phyloP scores from a whole-genome alignment of 1,140 invertebrate species.

The Drosophila oshimai region DNA sequence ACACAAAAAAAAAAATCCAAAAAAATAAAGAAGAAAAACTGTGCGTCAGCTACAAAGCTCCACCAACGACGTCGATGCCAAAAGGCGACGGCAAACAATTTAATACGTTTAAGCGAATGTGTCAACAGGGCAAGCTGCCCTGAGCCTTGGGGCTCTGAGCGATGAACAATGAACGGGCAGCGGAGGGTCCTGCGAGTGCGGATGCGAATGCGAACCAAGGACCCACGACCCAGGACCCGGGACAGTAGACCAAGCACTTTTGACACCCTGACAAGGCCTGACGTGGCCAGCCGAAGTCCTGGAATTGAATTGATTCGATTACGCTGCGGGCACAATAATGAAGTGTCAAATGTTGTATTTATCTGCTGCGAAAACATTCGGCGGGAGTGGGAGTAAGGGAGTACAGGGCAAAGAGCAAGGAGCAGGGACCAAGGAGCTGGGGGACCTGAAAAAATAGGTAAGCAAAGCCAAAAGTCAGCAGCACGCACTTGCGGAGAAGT shows the following conservation, averaged over 20 bases:
- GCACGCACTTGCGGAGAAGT: conserved; percentile 14
- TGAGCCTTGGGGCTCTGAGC: conserved; percentile 57
- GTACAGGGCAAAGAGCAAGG: too few species aligned
- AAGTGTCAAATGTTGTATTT: conserved; percentile 82
- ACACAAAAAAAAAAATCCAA: background rate
- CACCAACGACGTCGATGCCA: conserved; percentile 41
- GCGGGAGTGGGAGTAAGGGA: background rate
- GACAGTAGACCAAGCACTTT: conserved; percentile 70
- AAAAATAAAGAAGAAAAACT: conserved; percentile 31
- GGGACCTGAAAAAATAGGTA: conserved; percentile 24
- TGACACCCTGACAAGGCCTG: conserved; percentile 62
- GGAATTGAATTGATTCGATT: conserved; percentile 81
- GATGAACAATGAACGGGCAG: conserved; percentile 29
- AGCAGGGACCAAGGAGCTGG: too few species aligned
- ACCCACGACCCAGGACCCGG: conserved; percentile 28
- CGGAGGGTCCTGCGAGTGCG: conserved; percentile 3
- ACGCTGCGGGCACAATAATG: conserved; percentile 81
- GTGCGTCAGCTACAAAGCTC: conserved; percentile 50
- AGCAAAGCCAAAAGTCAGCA: conserved; percentile 22
- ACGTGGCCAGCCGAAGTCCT: conserved; percentile 27
- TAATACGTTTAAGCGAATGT: conserved; percentile 82
- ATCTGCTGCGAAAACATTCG: conserved; percentile 77
- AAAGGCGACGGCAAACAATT: conserved; percentile 76
- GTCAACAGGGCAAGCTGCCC: conserved; percentile 80
- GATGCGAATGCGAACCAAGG: background rate